phyloP scores from a whole-genome alignment of 1,140 invertebrate genomes.

The Solen grandis region DNA sequence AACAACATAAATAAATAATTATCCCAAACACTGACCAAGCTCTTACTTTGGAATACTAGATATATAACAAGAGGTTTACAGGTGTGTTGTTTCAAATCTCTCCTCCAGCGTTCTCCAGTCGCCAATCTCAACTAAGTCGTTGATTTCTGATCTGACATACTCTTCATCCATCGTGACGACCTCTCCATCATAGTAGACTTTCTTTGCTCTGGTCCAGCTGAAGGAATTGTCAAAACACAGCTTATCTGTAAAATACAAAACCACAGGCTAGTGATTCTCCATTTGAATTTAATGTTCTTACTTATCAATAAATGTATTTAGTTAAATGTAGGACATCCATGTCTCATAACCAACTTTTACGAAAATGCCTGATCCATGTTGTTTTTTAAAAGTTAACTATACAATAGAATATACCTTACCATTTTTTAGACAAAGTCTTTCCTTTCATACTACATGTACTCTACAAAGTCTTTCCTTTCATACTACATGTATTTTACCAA shows the following conservation, averaged over 20 bases:
- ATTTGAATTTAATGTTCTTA: neutral
- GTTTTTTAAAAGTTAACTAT: too few species aligned
- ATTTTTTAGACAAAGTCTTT: too few species aligned
- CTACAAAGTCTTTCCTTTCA: too few species aligned
- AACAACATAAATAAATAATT: too few species aligned
- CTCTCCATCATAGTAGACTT: slow-evolving; percentile 85
- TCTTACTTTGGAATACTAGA: too few species aligned
- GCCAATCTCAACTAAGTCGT: slow-evolving; percentile 42
- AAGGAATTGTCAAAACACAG: slow-evolving; percentile 93
- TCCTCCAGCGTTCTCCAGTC: slow-evolving; percentile 56
- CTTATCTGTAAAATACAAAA: slow-evolving; percentile 85
- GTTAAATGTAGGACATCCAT: too few species aligned
- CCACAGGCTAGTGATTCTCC: neutral
- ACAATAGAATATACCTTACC: too few species aligned
- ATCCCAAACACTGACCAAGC: too few species aligned
- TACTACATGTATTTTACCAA: too few species aligned
- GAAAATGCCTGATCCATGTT: neutral
- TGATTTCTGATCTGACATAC: slow-evolving; percentile 49
- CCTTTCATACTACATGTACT: too few species aligned
- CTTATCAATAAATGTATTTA: neutral
- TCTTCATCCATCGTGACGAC: slow-evolving; percentile 52
- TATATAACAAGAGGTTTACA: too few species aligned
- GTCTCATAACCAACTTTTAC: neutral
- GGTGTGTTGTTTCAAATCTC: slow-evolving; percentile 55
- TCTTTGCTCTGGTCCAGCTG: slow-evolving; percentile 90